These are phyloP conservation scores for Leucophora obtusa DNA, from an alignment of 2,888 invertebrate genomes.

Conservation along the genomic window DNA sequence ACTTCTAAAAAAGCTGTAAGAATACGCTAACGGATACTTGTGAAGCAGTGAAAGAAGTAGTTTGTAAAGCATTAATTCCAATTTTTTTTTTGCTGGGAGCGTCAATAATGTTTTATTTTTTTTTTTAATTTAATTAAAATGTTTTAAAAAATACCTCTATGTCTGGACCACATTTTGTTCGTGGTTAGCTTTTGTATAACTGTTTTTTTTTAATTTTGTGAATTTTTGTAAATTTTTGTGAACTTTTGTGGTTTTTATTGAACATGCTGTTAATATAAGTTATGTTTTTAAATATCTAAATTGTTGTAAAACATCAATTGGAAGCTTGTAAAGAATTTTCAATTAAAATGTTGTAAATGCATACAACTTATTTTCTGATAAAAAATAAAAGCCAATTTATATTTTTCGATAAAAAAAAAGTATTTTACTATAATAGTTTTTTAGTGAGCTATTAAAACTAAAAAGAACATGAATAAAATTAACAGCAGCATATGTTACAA, in stretches of 20 bases:
- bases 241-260: slow-evolving; percentile 52
- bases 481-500: slow-evolving; percentile 46
- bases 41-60: too few species aligned
- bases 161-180: slow-evolving; percentile 60
- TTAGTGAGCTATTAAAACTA: too few species aligned
- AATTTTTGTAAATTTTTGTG: slow-evolving; percentile 52
- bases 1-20: too few species aligned
- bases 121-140: slow-evolving; percentile 59
- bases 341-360: slow-evolving; percentile 39
- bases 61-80: too few species aligned
- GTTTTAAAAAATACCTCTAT: slow-evolving; percentile 41
- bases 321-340: slow-evolving; percentile 36
- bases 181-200: slow-evolving; percentile 41
- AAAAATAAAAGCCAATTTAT: slow-evolving; percentile 14
- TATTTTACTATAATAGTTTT: too few species aligned
- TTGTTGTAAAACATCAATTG: slow-evolving; percentile 22
- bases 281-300: slow-evolving; percentile 32
- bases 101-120: too few species aligned
- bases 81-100: too few species aligned
- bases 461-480: slow-evolving; percentile 40
- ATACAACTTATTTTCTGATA: slow-evolving; percentile 39
- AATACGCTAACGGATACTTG: too few species aligned
- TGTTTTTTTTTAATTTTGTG: slow-evolving; percentile 39
- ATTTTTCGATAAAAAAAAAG: too few species aligned
- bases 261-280: slow-evolving; percentile 47